Percentiles rank a stretch among this genome's conserved stretches.
These are phyloP conservation scores for Chironomus riparius DNA, from an alignment of 2,888 invertebrate species.

Conservation along the genomic window DNA sequence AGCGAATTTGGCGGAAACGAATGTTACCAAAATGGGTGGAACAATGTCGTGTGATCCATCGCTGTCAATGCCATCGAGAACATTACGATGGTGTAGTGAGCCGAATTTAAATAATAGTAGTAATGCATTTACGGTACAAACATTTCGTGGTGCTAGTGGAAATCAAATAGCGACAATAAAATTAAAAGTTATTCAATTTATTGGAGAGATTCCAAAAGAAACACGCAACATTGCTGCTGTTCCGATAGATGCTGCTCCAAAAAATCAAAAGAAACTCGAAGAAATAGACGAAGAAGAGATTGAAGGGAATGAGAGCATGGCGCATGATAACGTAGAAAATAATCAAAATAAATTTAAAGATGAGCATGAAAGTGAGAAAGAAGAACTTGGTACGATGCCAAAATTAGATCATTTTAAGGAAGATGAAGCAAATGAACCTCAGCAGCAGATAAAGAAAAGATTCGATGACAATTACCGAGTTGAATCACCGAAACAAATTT, in stretches of 20 bases:
- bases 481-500: constrained; percentile 36
- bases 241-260: too few species aligned
- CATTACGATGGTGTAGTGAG: background rate
- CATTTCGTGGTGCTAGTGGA: background rate
- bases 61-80: too few species aligned
- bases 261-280: background rate
- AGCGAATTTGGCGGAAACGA: background rate
- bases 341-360: background rate
- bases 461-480: constrained; percentile 35
- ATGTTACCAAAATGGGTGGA: background rate
- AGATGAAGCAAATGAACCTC: background rate
- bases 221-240: too few species aligned
- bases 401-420: constrained; percentile 9
- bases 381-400: background rate
- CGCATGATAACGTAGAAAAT: background rate
- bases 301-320: background rate
- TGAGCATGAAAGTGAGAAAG: background rate
- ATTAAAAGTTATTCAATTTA: constrained; percentile 23
- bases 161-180: constrained; percentile 14
- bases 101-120: background rate
- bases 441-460: background rate
- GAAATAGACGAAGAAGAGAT: background rate
- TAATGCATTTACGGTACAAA: background rate
- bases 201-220: constrained; percentile 12
- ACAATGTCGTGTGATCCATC: background rate